Evolutionary conservation across 2,888 invertebrate species (phyloP).

Genomic region (Cyaniris semiargus): DNA sequence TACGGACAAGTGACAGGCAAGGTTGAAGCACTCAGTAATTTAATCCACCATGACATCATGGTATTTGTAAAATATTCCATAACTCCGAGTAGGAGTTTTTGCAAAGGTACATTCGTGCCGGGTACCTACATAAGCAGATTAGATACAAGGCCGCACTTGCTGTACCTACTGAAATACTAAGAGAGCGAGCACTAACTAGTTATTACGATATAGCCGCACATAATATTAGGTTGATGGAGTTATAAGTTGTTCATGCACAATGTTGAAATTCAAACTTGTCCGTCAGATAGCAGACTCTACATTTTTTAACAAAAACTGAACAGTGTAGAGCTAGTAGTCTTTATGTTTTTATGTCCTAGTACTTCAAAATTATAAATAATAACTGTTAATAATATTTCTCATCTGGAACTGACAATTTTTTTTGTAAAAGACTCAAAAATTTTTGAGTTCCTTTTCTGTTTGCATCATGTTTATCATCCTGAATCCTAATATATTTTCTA

Average conservation of each 20-base stretch:
- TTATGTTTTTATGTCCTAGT: not conserved
- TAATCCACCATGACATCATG: conserved; percentile 77
- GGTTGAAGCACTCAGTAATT: conserved; percentile 70
- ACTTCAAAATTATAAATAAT: not conserved
- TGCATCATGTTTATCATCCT: not conserved
- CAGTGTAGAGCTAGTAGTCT: not conserved
- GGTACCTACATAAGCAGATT: conserved; percentile 33
- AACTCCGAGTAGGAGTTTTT: conserved; percentile 58
- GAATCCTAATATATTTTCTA: not conserved
- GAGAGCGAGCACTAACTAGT: not conserved
- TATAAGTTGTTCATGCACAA: not conserved
- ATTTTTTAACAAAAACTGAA: not conserved
- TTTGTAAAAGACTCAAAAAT: not conserved
- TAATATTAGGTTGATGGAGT: not conserved
- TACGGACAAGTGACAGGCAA: conserved; percentile 60
- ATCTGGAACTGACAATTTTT: not conserved
- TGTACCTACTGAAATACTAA: not conserved
- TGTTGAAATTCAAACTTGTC: not conserved
- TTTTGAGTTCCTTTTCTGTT: not conserved
- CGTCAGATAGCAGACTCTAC: not conserved
- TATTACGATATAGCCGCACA: not conserved
- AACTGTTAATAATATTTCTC: not conserved
- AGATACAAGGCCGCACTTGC: conserved; percentile 37
- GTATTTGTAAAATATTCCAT: conserved; percentile 71
- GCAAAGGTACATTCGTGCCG: conserved; percentile 49